Base-by-base conservation (phyloP, 2,113 vertebrate species). In the Ramphastos sulfuratus region DNA sequence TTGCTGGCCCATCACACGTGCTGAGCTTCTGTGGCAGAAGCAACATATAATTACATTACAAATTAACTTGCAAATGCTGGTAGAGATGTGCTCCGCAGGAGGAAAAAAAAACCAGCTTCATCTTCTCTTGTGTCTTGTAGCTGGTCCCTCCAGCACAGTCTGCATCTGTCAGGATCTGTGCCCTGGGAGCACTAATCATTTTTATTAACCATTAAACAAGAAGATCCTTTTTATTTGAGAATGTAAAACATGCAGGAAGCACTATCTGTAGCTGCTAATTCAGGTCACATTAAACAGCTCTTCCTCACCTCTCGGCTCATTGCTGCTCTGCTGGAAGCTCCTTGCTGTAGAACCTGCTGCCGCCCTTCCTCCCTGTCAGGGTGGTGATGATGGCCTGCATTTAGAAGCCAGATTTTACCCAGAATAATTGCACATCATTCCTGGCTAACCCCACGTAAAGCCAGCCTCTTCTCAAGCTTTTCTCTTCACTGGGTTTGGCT, bases 151-250 rank as follows among this genome's bases (percentile, higher is more conserved):
- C 77, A 95, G 82, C 61, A 75, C 35, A 42, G 58, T 63, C 86
- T 91, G 92, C 59, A 12, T 78, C 93, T 96, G 93, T 94, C 92
- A 89, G 80, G 92, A 90, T 92, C 94, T 30, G 8, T 87, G 70
- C 61, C 81, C 92, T 94, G 80, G 91, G 85, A 84, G 63, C 85
- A 76, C 86, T 92, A 88, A 93, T 97, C 65, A 92, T 89, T 97
- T 97, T 96, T 97, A 97, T 94, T 93, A 94, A 92, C 82, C 94
- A 95, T 95, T 97, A 96, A 89, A 83, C 65, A 89, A 94, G 92
- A 86, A 93, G 82, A 59, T 87, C 86, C 81, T 95, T 95, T 96
- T 97, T 92, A 95, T 97, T 87, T 95, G 83, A 59, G 91, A 93
- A 92, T 96, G 92, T 95, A 93, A 96, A 96, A 90, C 81, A 87